These are phyloP conservation scores for Cephus pygmeus DNA, from an alignment of 2,888 invertebrate genomes.

Conservation along the genomic window DNA sequence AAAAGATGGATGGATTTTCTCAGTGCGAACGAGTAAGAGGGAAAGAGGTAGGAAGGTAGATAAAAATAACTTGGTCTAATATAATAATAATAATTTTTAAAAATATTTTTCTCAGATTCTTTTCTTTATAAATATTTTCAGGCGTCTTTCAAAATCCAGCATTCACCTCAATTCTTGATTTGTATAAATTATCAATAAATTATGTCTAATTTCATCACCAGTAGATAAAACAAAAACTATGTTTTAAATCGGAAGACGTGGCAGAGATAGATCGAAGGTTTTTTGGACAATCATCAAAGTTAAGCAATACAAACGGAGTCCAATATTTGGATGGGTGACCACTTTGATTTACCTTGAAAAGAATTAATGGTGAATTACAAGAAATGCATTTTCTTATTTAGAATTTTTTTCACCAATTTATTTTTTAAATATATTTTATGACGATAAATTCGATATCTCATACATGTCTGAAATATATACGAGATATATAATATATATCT, in stretches of 20 bases:
- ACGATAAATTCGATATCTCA: too few species aligned
- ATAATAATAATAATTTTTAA: not conserved
- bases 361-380: too few species aligned
- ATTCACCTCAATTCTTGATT: not conserved
- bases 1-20: not conserved
- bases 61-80: too few species aligned
- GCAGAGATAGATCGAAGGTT: accelerated
- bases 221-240: too few species aligned
- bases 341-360: too few species aligned
- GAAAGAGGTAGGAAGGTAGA: not conserved
- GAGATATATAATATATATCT: not conserved
- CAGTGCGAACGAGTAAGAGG: not conserved
- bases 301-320: too few species aligned
- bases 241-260: too few species aligned
- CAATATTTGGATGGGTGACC: too few species aligned
- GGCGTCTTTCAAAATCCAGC: not conserved
- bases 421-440: not conserved
- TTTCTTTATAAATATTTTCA: not conserved
- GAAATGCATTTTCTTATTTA: not conserved
- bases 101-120: not conserved
- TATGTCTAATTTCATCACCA: too few species aligned
- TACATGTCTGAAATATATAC: not conserved
- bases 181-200: not conserved
- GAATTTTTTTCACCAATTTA: not conserved
- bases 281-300: too few species aligned